Conservation (phyloP, 2,113 vertebrate species). For the Herpetotheres cachinnans region DNA sequence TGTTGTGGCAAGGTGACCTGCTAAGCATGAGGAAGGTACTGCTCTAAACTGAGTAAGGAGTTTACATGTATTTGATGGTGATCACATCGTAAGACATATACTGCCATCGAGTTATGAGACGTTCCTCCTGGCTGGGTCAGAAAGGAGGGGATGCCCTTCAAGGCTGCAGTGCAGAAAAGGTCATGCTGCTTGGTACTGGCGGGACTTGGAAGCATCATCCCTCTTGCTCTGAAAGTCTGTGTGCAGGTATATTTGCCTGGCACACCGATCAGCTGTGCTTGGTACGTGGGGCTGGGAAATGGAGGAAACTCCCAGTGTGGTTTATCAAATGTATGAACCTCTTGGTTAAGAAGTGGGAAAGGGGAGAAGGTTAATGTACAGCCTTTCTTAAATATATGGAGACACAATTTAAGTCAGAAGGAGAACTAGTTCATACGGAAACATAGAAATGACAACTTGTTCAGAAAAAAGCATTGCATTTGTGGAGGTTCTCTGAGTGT, state of each 20-base stretch:
- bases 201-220: neutral
- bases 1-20: neutral
- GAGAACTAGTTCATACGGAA: neutral
- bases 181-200: neutral
- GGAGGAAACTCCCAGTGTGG: neutral
- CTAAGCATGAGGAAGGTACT: neutral
- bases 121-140: neutral
- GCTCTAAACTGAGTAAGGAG: neutral
- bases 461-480: neutral
- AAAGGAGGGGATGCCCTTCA: neutral
- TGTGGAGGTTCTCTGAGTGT: neutral
- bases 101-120: neutral
- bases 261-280: neutral
- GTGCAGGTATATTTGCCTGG: neutral
- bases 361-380: neutral
- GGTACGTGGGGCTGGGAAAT: neutral
- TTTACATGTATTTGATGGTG: neutral
- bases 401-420: neutral
- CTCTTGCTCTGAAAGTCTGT: neutral
- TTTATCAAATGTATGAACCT: neutral
- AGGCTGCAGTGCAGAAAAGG: neutral
- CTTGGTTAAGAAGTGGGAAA: neutral
- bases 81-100: neutral
- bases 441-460: neutral
- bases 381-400: neutral